These are phyloP conservation scores for Peribatodes rhomboidaria DNA, from an alignment of 2,888 invertebrate genomes.

Conservation along the genomic window DNA sequence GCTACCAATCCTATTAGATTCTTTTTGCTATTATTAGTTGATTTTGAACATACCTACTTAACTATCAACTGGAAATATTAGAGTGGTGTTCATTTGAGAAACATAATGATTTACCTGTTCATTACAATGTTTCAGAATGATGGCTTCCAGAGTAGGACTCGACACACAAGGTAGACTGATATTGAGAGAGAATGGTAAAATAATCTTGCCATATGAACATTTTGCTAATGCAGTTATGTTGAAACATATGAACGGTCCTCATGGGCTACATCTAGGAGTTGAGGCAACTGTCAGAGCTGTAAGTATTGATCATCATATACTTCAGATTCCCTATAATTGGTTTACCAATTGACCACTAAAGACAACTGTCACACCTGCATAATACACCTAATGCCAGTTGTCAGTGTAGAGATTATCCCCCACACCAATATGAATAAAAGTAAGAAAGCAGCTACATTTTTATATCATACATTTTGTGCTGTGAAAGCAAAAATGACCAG, in stretches of 20 bases:
- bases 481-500: no score
- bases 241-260: conserved; percentile 96
- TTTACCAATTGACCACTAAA: no score
- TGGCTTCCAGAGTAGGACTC: conserved; percentile 93
- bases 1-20: conserved; percentile 6
- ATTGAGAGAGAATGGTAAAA: conserved; percentile 94
- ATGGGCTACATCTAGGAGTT: conserved; percentile 93
- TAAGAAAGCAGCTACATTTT: no score
- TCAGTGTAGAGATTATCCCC: no score
- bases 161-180: conserved; percentile 94
- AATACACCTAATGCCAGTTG: no score
- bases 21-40: no score
- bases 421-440: no score
- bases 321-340: no score
- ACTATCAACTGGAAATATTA: not conserved
- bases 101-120: not conserved
- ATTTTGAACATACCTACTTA: not conserved
- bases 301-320: conserved; percentile 61
- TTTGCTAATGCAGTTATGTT: conserved; percentile 97
- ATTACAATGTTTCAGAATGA: conserved; percentile 88
- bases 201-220: conserved; percentile 95
- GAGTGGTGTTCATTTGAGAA: not conserved
- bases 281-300: conserved; percentile 95
- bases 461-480: no score
- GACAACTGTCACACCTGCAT: no score